phyloP scores from a whole-genome alignment of 1,140 invertebrate species.

The Idris sp. region DNA sequence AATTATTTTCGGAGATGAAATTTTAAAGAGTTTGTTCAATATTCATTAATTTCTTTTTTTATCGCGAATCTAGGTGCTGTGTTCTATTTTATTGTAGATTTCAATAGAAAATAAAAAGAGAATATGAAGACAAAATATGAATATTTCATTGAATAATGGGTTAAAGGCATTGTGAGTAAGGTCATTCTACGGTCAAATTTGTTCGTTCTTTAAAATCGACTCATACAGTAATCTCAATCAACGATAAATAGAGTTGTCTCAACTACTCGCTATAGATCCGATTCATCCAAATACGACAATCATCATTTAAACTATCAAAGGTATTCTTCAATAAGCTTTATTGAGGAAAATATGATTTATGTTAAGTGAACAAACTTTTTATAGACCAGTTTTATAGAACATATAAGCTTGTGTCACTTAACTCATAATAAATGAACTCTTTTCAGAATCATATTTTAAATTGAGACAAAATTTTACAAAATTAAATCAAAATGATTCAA shows the following conservation, averaged over 20 bases:
- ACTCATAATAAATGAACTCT: too few species aligned
- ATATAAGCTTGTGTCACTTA: too few species aligned
- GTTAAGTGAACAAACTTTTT: conserved; percentile 7
- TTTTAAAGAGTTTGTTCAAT: too few species aligned
- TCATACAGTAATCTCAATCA: conserved; percentile 32
- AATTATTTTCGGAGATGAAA: too few species aligned
- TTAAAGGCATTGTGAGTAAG: conserved; percentile 24
- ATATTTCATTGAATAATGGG: conserved; percentile 9
- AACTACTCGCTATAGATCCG: conserved; percentile 16
- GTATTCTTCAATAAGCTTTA: conserved; percentile 19
- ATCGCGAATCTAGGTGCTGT: too few species aligned
- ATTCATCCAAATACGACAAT: conserved; percentile 26
- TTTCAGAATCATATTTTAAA: too few species aligned
- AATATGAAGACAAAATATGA: neutral
- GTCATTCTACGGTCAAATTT: conserved; percentile 47
- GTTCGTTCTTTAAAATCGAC: conserved; percentile 30
- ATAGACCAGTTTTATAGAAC: too few species aligned
- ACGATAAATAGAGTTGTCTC: conserved; percentile 38
- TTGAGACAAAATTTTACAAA: too few species aligned
- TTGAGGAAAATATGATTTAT: conserved; percentile 22
- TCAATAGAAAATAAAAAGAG: too few species aligned
- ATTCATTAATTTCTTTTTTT: too few species aligned
- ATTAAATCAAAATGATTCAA: too few species aligned
- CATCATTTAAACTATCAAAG: conserved; percentile 33
- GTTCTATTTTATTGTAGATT: too few species aligned